These are phyloP conservation scores for Rhagoletis pomonella DNA, from an alignment of 1,140 invertebrate species.

Conservation along the genomic window DNA sequence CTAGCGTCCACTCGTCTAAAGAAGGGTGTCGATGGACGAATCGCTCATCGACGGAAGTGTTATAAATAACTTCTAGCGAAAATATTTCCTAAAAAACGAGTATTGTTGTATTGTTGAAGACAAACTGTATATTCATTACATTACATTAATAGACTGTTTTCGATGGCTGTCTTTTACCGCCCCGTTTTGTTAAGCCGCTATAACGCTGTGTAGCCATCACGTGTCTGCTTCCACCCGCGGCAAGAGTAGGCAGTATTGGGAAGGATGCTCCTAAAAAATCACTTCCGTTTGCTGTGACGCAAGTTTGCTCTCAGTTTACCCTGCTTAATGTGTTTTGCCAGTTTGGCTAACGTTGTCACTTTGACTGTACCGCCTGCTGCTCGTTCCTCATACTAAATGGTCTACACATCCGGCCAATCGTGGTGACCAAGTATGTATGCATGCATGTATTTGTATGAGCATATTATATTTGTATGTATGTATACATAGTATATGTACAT, in stretches of 20 bases:
- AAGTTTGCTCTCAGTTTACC: background rate
- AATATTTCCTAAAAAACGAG: no score
- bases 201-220: background rate
- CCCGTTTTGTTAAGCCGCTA: background rate
- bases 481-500: background rate
- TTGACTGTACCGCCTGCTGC: background rate
- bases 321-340: background rate
- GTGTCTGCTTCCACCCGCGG: background rate
- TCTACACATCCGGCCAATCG: constrained; percentile 30
- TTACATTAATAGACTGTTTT: no score
- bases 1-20: no score
- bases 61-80: no score
- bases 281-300: constrained; percentile 4
- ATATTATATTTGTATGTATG: background rate
- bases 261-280: constrained; percentile 8
- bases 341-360: background rate
- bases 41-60: no score
- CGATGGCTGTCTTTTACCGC: background rate
- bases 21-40: no score
- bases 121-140: no score
- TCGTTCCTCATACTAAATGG: constrained; percentile 11
- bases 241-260: background rate
- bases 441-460: background rate
- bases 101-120: no score
- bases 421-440: background rate